phyloP scores from a whole-genome alignment of 2,113 vertebrate species.

The Ammodytes dubius region DNA sequence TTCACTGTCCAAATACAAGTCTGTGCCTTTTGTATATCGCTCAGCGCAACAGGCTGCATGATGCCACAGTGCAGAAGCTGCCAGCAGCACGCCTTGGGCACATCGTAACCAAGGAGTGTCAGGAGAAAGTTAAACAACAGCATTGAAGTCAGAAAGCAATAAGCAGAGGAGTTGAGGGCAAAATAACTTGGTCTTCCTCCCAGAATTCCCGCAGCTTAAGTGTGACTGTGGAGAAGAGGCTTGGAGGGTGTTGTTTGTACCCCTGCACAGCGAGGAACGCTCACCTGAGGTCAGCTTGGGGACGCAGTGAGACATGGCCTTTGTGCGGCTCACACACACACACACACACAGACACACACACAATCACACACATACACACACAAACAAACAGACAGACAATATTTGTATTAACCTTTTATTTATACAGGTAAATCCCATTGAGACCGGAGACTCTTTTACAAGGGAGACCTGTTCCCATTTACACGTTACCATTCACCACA shows the following conservation, averaged over 20 bases:
- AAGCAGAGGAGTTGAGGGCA: background rate
- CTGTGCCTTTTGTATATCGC: constrained; percentile 1
- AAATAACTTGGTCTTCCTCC: background rate
- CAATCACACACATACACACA: no score
- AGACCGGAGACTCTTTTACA: no score
- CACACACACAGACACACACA: background rate
- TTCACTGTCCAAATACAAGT: constrained; percentile 23
- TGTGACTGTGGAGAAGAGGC: background rate
- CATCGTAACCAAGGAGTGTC: background rate
- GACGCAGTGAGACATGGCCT: constrained; percentile 20
- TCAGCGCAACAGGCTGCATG: constrained; percentile 8
- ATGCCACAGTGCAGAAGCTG: constrained; percentile 25
- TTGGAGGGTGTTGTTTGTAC: constrained; percentile 4
- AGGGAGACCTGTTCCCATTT: no score
- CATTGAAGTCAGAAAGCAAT: background rate
- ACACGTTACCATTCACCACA: no score
- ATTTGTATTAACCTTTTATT: no score
- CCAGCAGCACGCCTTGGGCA: constrained; percentile 17
- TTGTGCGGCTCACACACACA: constrained; percentile 42
- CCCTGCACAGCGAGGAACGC: constrained; percentile 17
- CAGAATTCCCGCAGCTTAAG: background rate
- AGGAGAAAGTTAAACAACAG: background rate
- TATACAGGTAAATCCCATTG: no score
- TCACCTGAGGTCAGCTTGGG: constrained; percentile 56
- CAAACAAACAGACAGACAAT: no score